Base-by-base conservation (phyloP, 2,113 vertebrate species). In the Petromus typicus region DNA sequence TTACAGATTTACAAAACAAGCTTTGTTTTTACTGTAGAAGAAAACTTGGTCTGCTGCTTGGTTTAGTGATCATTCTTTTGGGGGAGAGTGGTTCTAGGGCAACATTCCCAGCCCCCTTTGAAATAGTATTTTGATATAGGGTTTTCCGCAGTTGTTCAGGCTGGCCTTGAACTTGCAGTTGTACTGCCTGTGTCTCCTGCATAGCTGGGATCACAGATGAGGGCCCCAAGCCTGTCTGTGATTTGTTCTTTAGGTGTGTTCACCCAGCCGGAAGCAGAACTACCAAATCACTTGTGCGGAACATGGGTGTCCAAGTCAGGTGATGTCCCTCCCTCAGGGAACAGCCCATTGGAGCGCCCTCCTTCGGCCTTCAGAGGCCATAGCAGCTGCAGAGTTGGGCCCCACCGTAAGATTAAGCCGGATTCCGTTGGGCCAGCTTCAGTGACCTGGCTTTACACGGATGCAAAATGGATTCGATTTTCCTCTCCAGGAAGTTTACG, bases 41-140 rank as follows among this genome's bases (percentile, higher is more conserved):
- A 93, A 81, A 82, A 73, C 96, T 96, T 94, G 91, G 96, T 96
- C 95, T 64, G 87, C 59, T 8, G 87, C 87, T 81, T 75, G 48
- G 85, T 97, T 97, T 96, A 93, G 95, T 86, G 93, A 97, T 98
- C 89, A 93, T 97, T 97, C 95, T 96, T 96, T 96, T 96, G 37
- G 3, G 23, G 25, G 9, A 14, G 6, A n/a, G 16, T n/a, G 3
- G 14, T 80, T 1, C 51, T 56, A 9, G 34, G 51, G 73, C n/a
- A 51, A 32, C 23, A 45, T 27, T n/a, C 37, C 69, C 69, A 73
- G 37, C 37, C 40, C 22, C 7, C 5, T 78, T 34, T 78, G 11
- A 18, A 34, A 34, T 78, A 34, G 48, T 32, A 48, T 32, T 48
- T 78, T 78, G 43, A 76, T 45, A 5, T 51, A 51, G 30, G 3